phyloP scores from a whole-genome alignment of 2,888 invertebrate species.

The Tenthredo scrophulariae region DNA sequence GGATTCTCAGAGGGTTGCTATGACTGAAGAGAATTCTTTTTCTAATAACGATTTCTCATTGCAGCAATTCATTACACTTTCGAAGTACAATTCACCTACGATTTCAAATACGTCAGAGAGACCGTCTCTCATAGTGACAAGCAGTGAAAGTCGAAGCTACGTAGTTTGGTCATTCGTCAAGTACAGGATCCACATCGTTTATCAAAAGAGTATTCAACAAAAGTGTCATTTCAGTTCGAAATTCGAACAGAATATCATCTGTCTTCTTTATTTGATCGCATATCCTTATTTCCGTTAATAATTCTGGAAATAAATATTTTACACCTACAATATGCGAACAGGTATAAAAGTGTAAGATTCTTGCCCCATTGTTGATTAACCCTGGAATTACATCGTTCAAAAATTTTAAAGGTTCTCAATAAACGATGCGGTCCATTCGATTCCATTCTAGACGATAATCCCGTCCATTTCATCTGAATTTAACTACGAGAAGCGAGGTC shows the following conservation, averaged over 20 bases:
- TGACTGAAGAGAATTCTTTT: background rate
- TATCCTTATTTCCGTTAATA: background rate
- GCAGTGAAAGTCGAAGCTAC: no score
- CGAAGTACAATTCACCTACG: background rate
- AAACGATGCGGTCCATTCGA: background rate
- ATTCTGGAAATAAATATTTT: background rate
- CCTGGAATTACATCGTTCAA: background rate
- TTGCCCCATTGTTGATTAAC: background rate
- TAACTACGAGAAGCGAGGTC: background rate
- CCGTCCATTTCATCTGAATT: background rate
- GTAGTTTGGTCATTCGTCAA: background rate
- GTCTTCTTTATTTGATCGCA: background rate
- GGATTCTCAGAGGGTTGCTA: background rate
- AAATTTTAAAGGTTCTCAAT: background rate
- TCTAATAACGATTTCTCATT: background rate
- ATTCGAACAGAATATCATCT: background rate
- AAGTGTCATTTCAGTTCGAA: background rate
- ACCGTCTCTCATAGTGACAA: background rate
- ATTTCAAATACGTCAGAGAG: background rate
- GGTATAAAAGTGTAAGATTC: background rate
- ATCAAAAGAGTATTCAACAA: background rate
- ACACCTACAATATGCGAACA: background rate
- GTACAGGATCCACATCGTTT: background rate
- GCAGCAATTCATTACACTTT: background rate
- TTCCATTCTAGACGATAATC: background rate